phyloP scores from a whole-genome alignment of 2,888 invertebrate genomes.

The Byasa hedistus region DNA sequence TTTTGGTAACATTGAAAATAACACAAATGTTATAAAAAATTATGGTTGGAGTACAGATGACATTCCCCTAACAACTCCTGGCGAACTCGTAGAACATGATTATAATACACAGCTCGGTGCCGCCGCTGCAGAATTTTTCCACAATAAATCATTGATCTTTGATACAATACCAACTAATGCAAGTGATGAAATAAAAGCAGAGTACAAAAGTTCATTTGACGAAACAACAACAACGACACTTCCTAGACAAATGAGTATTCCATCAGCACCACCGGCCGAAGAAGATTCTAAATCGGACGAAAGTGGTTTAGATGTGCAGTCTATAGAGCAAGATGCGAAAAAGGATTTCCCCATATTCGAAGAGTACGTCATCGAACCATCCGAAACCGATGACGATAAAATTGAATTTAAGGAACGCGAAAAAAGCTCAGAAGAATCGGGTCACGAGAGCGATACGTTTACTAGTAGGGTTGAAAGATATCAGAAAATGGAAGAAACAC shows the following conservation, averaged over 20 bases:
- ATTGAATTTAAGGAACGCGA: conserved; percentile 55
- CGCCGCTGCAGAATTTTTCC: conserved; percentile 49
- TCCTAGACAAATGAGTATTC: conserved; percentile 51
- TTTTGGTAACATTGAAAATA: conserved; percentile 40
- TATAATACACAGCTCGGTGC: conserved; percentile 47
- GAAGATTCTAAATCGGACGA: conserved; percentile 64
- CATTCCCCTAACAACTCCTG: conserved; percentile 29
- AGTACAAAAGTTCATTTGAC: conserved; percentile 54
- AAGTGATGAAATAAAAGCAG: conserved; percentile 64
- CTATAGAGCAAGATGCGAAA: conserved; percentile 71
- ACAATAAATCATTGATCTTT: conserved; percentile 51
- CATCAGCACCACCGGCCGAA: conserved; percentile 59
- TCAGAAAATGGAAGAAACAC: conserved; percentile 53
- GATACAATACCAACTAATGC: conserved; percentile 57
- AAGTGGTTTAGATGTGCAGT: conserved; percentile 65
- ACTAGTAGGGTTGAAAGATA: conserved; percentile 66
- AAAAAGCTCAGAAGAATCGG: conserved; percentile 47
- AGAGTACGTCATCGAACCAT: conserved; percentile 66
- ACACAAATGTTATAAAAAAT: conserved; percentile 34
- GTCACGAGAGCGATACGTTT: conserved; percentile 55
- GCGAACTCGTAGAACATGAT: conserved; percentile 40
- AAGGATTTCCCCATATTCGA: conserved; percentile 67
- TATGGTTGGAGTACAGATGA: conserved; percentile 55
- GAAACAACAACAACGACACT: conserved; percentile 43
- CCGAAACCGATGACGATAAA: conserved; percentile 66